Base-by-base conservation (phyloP, 2,113 vertebrate species). In the Garra rufa region DNA sequence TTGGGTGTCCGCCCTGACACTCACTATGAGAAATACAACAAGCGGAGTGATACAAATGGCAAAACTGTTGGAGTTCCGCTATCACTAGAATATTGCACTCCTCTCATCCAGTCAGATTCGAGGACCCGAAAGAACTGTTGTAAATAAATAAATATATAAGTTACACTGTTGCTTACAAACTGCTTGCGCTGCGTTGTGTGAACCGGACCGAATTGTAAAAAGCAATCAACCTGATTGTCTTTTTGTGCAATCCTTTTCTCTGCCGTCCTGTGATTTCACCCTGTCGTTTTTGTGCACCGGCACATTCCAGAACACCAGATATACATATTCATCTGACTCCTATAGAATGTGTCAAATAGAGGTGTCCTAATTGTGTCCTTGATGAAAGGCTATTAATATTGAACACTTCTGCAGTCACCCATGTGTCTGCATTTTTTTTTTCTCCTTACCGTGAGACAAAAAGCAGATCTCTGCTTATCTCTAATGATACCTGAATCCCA, bases 341-440 rank as follows among this genome's bases (percentile, higher is more conserved):
- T 93, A 94, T 92, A 91, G 91, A 90, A 93, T 88, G 92, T 94
- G 93, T 94, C 92, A 94, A 89, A 94, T 89, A 91, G 92, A 93
- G 92, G 93, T 93, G 93, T 95, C 92, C 94, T 95, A 94, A 95
- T 95, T 95, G 94, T 94, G 93, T 95, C 93, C 94, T 95, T 94
- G 92, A 94, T 95, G 94, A 95, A 95, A 94, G 92, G 90, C 92
- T 92, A 94, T 95, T 95, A 93, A 95, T 95, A 94, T 93, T 94
- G 93, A 95, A 94, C 91, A 93, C 92, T 92, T 88, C 88, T 90
- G 78, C 88, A 86, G 88, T 91, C 91, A 89, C 85, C 91, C 88
- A 59, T 59, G 75, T 83, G 46, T 84, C 57, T 91, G 87, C 88
- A 82, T 91, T 87, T 85, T 86, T 85, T 77, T 76, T 81, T 52